These are phyloP conservation scores for Oscheius onirici DNA, from an alignment of 2,888 invertebrate genomes.

Conservation along the genomic window DNA sequence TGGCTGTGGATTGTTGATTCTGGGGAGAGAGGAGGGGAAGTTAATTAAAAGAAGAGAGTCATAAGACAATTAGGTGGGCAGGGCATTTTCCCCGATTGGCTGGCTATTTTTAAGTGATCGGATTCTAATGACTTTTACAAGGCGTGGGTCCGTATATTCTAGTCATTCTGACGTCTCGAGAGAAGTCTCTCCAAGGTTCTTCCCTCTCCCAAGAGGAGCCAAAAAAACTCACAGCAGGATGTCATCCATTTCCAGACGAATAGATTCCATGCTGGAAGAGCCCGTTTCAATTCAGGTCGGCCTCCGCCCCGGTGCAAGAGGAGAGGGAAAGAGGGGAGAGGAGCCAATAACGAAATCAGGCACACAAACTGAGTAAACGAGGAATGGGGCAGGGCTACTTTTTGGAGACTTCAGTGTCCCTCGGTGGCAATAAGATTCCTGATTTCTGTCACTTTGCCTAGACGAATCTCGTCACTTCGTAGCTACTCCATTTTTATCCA, in stretches of 20 bases:
- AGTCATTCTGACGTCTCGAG: too few species aligned
- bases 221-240: constrained; percentile 12
- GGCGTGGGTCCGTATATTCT: background rate
- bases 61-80: constrained; percentile 10
- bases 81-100: background rate
- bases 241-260: constrained; percentile 24
- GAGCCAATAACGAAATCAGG: constrained; percentile 30
- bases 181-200: too few species aligned
- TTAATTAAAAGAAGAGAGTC: constrained; percentile 21
- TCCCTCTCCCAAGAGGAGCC: background rate
- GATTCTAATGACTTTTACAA: background rate
- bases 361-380: constrained; percentile 34
- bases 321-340: background rate
- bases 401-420: background rate
- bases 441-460: too few species aligned
- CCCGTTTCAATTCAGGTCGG: background rate
- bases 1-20: background rate
- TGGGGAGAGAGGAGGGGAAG: background rate
- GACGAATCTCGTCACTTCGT: too few species aligned
- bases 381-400: background rate
- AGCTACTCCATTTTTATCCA: too few species aligned
- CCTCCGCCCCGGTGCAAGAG: background rate
- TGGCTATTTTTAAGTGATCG: background rate
- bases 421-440: background rate
- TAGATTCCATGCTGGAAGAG: constrained; percentile 1